Evolutionary conservation across 2,888 invertebrate species (phyloP).

Genomic region (Heliconius sara): DNA sequence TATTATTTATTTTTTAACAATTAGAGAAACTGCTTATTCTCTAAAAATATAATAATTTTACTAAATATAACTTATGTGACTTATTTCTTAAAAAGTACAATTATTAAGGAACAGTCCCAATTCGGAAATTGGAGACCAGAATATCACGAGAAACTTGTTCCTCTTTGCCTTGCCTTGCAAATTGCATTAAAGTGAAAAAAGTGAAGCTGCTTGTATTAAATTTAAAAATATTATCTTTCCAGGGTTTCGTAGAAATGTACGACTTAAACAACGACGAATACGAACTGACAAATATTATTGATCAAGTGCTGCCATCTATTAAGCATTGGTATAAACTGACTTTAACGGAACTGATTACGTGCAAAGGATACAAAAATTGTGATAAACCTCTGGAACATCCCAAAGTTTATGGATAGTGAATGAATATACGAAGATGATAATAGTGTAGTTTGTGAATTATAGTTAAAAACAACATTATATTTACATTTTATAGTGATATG

Average conservation of each 20-base stretch:
- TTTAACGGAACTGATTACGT: conserved; percentile 80
- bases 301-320: conserved; percentile 77
- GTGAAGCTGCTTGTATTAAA: background rate
- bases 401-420: conserved; percentile 44
- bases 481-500: background rate
- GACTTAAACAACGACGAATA: conserved; percentile 87
- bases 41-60: too few relatives aligned
- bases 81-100: too few relatives aligned
- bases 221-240: conserved; percentile 48
- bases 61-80: too few relatives aligned
- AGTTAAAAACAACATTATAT: background rate
- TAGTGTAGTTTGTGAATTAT: background rate
- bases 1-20: too few relatives aligned
- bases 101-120: too few relatives aligned
- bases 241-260: conserved; percentile 91
- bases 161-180: background rate
- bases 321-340: conserved; percentile 78
- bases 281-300: conserved; percentile 87
- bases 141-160: too few relatives aligned
- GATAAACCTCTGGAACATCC: conserved; percentile 55
- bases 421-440: background rate
- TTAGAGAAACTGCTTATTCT: too few relatives aligned
- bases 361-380: conserved; percentile 67
- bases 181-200: background rate
- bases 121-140: too few relatives aligned